A percentile compares a stretch with the other conserved stretches of the same genome.
Evolutionary conservation across 2,888 invertebrate species (phyloP).

Genomic region (Rhorus exstirpatorius): DNA sequence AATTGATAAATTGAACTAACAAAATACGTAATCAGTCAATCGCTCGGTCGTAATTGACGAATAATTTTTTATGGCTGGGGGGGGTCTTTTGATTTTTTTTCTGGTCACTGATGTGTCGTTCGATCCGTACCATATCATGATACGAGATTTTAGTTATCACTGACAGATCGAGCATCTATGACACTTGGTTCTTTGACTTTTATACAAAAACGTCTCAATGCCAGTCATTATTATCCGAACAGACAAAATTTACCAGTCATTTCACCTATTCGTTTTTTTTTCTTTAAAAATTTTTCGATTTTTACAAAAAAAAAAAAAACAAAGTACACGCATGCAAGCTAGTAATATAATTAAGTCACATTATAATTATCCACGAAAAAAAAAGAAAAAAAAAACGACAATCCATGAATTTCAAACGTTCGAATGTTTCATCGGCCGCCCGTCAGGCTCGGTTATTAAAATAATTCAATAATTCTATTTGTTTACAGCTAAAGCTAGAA

Average conservation of each 20-base stretch:
- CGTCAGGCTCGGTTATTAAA: background rate
- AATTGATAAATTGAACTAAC: too few relatives aligned
- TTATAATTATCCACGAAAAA: too few relatives aligned
- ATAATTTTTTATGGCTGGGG: too few relatives aligned
- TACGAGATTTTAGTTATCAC: background rate
- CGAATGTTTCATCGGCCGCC: background rate
- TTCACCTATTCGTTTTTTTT: too few relatives aligned
- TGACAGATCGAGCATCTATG: slow-evolving; percentile 29
- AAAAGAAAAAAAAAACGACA: too few relatives aligned
- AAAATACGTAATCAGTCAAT: too few relatives aligned
- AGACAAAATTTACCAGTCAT: background rate
- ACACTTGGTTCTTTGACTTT: slow-evolving; percentile 14
- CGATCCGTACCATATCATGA: slow-evolving; percentile 14
- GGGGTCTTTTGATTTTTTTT: too few relatives aligned
- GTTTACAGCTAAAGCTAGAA: background rate
- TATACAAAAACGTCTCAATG: slow-evolving; percentile 33
- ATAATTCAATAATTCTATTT: slow-evolving; percentile 6
- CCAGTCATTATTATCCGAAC: slow-evolving; percentile 1
- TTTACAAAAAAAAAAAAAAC: background rate
- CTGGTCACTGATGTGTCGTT: too few relatives aligned
- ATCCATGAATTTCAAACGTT: too few relatives aligned
- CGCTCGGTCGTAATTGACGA: too few relatives aligned
- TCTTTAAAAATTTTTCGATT: background rate
- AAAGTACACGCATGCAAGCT: too few relatives aligned
- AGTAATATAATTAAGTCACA: too few relatives aligned